Percentiles rank a stretch among this genome's conserved stretches.
Evolutionary conservation across 2,113 vertebrate genomes (phyloP).

Genomic region (Crotalus helleri): DNA sequence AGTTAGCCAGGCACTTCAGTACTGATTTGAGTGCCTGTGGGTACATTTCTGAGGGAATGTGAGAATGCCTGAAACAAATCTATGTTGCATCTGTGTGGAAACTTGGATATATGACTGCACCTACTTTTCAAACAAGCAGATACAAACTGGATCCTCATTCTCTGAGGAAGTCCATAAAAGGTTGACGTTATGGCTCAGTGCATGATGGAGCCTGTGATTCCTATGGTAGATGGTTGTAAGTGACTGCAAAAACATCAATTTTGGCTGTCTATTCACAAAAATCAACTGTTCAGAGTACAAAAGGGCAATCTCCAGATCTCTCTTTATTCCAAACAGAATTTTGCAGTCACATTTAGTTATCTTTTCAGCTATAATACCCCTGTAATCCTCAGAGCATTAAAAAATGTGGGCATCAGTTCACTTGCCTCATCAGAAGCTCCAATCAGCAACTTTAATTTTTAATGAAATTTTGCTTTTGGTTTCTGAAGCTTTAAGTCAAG

Average conservation of each 20-base stretch:
- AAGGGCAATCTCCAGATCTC: background rate
- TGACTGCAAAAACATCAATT: background rate
- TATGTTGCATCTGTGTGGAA: background rate
- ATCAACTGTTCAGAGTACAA: background rate
- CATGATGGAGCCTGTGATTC: no score
- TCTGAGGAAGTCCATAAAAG: no score
- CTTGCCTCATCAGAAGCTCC: background rate
- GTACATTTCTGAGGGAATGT: background rate
- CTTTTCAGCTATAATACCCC: background rate
- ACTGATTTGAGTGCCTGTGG: background rate
- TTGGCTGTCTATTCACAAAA: background rate
- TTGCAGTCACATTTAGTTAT: background rate
- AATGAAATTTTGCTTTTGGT: background rate
- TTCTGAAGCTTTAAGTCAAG: background rate
- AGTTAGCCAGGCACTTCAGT: background rate
- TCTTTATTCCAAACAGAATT: background rate
- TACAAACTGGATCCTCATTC: background rate
- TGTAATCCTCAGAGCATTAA: background rate
- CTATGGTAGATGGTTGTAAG: background rate
- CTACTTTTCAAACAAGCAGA: background rate
- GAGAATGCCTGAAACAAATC: background rate
- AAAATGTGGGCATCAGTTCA: background rate
- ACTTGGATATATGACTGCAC: background rate
- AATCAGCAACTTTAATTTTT: background rate
- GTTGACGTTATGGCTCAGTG: no score